phyloP scores from a whole-genome alignment of 2,113 vertebrate species.

The Circaetus gallicus region DNA sequence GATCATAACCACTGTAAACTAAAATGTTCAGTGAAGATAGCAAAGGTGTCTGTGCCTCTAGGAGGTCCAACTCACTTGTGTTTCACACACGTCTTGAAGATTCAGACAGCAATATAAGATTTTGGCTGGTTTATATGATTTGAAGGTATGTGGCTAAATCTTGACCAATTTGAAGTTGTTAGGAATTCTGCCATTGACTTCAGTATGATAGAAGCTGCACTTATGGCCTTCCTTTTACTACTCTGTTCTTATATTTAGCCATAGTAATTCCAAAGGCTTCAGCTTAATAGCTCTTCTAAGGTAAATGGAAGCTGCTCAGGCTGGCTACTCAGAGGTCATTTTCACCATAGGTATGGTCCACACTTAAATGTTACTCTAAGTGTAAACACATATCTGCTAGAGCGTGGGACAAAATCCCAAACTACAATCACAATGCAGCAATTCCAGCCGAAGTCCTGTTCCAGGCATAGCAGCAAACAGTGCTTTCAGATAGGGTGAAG shows the following conservation, averaged over 20 bases:
- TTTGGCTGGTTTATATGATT: neutral
- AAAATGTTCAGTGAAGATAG: rapidly evolving
- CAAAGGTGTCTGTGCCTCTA: neutral
- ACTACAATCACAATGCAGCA: rapidly evolving
- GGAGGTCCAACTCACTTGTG: neutral
- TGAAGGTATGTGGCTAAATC: neutral
- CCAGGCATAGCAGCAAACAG: neutral
- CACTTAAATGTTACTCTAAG: rapidly evolving
- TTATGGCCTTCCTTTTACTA: neutral
- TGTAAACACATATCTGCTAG: neutral
- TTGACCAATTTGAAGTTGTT: neutral
- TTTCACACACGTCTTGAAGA: rapidly evolving
- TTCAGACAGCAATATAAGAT: rapidly evolving
- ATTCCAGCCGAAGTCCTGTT: neutral
- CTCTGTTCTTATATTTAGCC: neutral
- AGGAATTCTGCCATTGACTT: neutral
- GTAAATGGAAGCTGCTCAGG: neutral
- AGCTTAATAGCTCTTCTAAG: neutral
- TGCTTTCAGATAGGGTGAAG: neutral
- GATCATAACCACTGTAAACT: rapidly evolving
- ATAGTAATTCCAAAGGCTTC: neutral
- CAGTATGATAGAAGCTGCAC: neutral
- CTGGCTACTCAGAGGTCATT: neutral
- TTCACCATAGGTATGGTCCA: rapidly evolving
- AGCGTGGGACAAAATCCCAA: neutral